These are phyloP conservation scores for Ichneumoninae sp. DNA, from an alignment of 2,888 invertebrate genomes.

Conservation along the genomic window DNA sequence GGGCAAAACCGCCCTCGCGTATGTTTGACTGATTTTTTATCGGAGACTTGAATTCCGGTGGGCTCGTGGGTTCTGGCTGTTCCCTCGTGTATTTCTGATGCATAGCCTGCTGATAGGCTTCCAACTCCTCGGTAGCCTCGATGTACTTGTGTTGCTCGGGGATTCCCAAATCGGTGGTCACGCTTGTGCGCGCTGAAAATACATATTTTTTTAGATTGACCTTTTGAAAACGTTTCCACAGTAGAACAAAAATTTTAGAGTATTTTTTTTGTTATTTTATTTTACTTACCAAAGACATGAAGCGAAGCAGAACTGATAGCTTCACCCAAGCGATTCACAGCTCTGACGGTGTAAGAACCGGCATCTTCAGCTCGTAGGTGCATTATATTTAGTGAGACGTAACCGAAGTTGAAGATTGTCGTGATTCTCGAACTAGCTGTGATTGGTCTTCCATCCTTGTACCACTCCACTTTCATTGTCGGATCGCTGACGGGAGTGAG, in stretches of 20 bases:
- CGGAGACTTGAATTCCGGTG: slow-evolving; percentile 95
- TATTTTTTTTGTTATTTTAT: background rate
- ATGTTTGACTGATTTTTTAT: slow-evolving; percentile 94
- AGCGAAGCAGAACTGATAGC: slow-evolving; percentile 93
- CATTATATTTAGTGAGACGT: slow-evolving; percentile 99
- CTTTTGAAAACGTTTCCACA: background rate
- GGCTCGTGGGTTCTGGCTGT: slow-evolving; percentile 91
- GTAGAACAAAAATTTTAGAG: background rate
- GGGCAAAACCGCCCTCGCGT: slow-evolving; percentile 96
- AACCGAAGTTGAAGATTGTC: slow-evolving; percentile 99
- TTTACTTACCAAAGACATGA: slow-evolving; percentile 87
- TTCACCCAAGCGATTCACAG: slow-evolving; percentile 95
- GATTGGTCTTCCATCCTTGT: slow-evolving; percentile 96
- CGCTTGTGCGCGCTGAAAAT: slow-evolving; percentile 89
- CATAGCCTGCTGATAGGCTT: slow-evolving; percentile 93
- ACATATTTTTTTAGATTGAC: background rate
- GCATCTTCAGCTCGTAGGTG: slow-evolving; percentile 99
- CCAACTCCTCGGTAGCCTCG: slow-evolving; percentile 95
- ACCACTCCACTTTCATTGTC: slow-evolving; percentile 97
- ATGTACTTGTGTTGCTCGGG: slow-evolving; percentile 96
- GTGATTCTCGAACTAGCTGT: slow-evolving; percentile 99
- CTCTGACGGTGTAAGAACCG: slow-evolving; percentile 96
- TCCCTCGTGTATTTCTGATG: slow-evolving; percentile 93
- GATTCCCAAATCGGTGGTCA: slow-evolving; percentile 94
- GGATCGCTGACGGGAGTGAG: slow-evolving; percentile 96